These are phyloP conservation scores for Anodontia alba DNA, from an alignment of 2,888 invertebrate genomes.

Conservation along the genomic window DNA sequence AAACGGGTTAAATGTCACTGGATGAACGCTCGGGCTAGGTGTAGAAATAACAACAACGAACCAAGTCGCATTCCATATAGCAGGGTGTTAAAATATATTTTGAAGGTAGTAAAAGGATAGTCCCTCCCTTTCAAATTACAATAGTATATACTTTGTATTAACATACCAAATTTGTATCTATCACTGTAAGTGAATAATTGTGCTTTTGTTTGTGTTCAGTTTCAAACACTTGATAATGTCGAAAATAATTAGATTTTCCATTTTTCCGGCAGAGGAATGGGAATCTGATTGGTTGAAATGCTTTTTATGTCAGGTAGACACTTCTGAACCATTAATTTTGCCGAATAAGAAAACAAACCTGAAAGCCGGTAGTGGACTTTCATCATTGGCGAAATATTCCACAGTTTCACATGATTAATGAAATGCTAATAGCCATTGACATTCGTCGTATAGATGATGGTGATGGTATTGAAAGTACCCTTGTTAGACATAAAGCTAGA, in stretches of 20 bases:
- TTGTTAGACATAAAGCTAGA: neutral
- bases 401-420: neutral
- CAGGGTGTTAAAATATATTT: neutral
- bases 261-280: neutral
- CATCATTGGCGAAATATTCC: neutral
- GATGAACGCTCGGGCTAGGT: constrained; percentile 12
- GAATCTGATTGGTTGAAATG: constrained; percentile 3
- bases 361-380: neutral
- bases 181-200: neutral
- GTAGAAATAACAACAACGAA: neutral
- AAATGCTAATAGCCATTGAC: neutral
- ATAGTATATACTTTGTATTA: neutral
- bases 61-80: constrained; percentile 5
- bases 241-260: constrained; percentile 2
- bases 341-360: neutral
- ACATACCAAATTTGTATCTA: neutral
- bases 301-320: constrained; percentile 4
- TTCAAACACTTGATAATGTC: neutral
- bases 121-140: neutral
- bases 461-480: constrained; percentile 15
- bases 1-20: constrained; percentile 13
- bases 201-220: neutral
- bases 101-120: constrained; percentile 2
- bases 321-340: neutral
- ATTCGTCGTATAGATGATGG: constrained; percentile 24